A percentile compares a stretch with the other conserved stretches of the same genome.
Conservation (phyloP, 1,140 invertebrate species). For the Tetramorium simillimum region DNA sequence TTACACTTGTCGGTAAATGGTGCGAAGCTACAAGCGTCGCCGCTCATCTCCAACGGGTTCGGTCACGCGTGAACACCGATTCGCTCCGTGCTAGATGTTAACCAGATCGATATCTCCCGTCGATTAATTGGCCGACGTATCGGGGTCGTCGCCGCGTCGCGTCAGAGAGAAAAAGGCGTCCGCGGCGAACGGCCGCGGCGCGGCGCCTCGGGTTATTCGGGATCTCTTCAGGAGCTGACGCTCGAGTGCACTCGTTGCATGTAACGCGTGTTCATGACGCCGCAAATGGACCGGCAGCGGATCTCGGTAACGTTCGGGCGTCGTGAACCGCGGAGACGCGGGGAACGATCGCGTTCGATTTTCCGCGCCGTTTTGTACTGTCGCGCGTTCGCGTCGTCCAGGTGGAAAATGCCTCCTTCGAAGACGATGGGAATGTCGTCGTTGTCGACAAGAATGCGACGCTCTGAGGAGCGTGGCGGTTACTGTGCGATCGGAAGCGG, state of each 20-base stretch:
- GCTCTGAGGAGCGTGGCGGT: neutral
- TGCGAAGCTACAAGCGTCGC: neutral
- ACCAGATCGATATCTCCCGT: constrained; percentile 46
- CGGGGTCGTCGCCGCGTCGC: neutral
- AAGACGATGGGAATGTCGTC: constrained; percentile 13
- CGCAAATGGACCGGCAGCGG: constrained; percentile 45
- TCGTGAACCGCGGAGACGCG: constrained; percentile 28
- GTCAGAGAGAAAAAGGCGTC: neutral
- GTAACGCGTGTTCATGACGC: neutral
- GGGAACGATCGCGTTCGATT: constrained; percentile 19
- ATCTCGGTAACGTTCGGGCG: neutral
- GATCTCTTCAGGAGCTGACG: neutral
- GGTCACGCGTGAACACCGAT: constrained; percentile 31
- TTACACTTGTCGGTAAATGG: neutral
- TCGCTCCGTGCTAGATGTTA: constrained; percentile 50
- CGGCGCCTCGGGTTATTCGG: neutral
- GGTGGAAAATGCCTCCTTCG: constrained; percentile 21
- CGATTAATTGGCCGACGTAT: constrained; percentile 45
- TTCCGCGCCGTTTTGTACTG: constrained; percentile 24
- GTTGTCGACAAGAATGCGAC: constrained; percentile 16
- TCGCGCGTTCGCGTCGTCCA: neutral
- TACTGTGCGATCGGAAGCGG: constrained; percentile 28
- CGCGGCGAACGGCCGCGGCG: neutral
- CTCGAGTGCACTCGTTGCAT: neutral
- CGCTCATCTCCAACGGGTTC: neutral